A percentile compares a stretch with the other conserved stretches of the same genome.
Conservation (phyloP, 2,888 invertebrate species). For the Pseudeuparius sepicola region DNA sequence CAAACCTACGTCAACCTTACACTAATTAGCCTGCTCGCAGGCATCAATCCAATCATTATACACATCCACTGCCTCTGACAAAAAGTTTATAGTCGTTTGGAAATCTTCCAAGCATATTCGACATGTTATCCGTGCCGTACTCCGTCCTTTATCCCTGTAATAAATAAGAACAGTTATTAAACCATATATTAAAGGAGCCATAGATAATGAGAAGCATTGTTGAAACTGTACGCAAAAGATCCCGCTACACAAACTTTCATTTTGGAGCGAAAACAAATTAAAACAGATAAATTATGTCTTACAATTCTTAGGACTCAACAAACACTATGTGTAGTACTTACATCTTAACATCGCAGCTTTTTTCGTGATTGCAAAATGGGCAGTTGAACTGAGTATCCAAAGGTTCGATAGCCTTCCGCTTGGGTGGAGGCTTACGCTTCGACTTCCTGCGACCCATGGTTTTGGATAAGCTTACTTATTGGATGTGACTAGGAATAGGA, state of each 20-base stretch:
- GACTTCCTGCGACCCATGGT: slow-evolving; percentile 94
- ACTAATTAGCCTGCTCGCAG: slow-evolving; percentile 86
- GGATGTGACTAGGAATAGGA: too few relatives aligned
- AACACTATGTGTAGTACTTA: slow-evolving; percentile 48
- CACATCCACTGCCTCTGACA: slow-evolving; percentile 96
- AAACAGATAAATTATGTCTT: too few relatives aligned
- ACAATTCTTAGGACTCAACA: too few relatives aligned
- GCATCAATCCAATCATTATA: slow-evolving; percentile 99
- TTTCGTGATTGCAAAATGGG: slow-evolving; percentile 99
- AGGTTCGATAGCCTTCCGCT: slow-evolving; percentile 84
- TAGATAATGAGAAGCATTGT: not conserved
- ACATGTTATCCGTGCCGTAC: slow-evolving; percentile 90
- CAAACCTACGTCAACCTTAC: too few relatives aligned
- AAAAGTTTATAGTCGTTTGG: slow-evolving; percentile 89
- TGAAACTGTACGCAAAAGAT: too few relatives aligned
- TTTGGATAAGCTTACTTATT: too few relatives aligned
- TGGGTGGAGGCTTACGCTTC: slow-evolving; percentile 94
- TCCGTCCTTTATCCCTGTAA: slow-evolving; percentile 87
- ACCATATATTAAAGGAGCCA: not conserved
- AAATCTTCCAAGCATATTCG: slow-evolving; percentile 94
- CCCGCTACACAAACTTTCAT: too few relatives aligned
- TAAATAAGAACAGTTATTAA: slow-evolving; percentile 13
- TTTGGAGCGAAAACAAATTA: too few relatives aligned
- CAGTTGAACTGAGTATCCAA: slow-evolving; percentile 96
- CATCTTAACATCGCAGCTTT: slow-evolving; percentile 99